Evolutionary conservation across 37 sponge, comb jelly and placozoan species (phyloP).

Genomic region (Hormiphora californensis): DNA sequence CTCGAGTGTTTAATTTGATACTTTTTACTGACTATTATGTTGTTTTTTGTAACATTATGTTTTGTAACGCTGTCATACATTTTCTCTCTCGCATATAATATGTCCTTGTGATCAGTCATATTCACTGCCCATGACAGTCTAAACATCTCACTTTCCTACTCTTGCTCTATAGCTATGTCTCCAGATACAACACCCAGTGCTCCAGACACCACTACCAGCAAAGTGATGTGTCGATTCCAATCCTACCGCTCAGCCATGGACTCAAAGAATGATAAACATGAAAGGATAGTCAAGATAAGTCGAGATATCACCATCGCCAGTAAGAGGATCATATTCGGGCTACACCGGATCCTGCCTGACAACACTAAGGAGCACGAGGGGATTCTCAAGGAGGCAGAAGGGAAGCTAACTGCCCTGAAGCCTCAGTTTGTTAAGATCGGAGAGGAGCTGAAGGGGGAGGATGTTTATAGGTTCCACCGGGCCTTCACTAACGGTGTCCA

Average conservation of each 20-base stretch:
- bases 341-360: constrained; percentile 61
- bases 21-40: no score
- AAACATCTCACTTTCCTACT: no score
- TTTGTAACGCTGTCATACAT: no score
- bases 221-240: no score
- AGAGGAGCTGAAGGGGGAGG: constrained; percentile 26
- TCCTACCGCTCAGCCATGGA: constrained; percentile 63
- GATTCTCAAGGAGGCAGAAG: constrained; percentile 28
- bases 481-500: constrained; percentile 71
- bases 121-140: no score
- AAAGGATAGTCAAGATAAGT: constrained; percentile 78
- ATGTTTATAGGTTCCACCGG: constrained; percentile 53
- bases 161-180: no score
- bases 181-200: no score
- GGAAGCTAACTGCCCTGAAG: constrained; percentile 60
- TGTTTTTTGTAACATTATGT: no score
- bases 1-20: no score
- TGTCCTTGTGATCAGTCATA: no score
- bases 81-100: no score
- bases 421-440: neutral
- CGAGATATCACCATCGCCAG: constrained; percentile 79
- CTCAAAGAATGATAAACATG: constrained; percentile 65
- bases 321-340: constrained; percentile 75
- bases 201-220: no score
- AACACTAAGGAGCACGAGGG: neutral